phyloP scores from a whole-genome alignment of 2,888 invertebrate genomes.

The Microplitis manilae region DNA sequence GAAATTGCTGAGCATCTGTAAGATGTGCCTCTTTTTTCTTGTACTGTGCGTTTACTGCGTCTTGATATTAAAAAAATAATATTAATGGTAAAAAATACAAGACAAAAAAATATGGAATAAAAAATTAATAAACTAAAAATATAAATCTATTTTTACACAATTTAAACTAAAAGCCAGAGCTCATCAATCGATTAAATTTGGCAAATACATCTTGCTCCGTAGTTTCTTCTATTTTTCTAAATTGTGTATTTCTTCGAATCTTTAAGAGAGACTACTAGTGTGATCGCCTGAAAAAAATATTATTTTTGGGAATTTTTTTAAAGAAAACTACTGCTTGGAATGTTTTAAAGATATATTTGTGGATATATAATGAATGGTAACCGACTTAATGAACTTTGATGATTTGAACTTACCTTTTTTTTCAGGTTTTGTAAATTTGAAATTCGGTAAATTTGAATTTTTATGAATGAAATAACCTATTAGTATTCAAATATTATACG shows the following conservation, averaged over 20 bases:
- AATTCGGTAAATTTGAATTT: too few relatives aligned
- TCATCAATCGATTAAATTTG: constrained; percentile 22
- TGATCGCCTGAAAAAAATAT: not conserved
- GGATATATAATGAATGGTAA: not conserved
- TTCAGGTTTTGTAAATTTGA: too few relatives aligned
- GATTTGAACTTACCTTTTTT: too few relatives aligned
- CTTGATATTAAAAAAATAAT: not conserved
- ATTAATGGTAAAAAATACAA: not conserved
- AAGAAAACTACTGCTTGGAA: too few relatives aligned
- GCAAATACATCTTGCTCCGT: constrained; percentile 20
- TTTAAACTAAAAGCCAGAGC: not conserved
- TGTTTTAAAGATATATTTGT: too few relatives aligned
- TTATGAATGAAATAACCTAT: too few relatives aligned
- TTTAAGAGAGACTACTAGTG: not conserved
- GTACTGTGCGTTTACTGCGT: not conserved
- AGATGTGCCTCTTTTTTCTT: constrained; percentile 20
- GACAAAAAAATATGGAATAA: not conserved
- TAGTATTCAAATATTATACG: too few relatives aligned
- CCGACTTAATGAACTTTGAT: too few relatives aligned
- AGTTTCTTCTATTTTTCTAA: constrained; percentile 44
- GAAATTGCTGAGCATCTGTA: constrained; percentile 2
- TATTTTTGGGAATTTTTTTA: too few relatives aligned
- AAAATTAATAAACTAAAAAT: constrained; percentile 1
- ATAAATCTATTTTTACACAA: constrained; percentile 43
- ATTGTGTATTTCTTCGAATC: constrained; percentile 33